Base-by-base conservation (phyloP, 2,888 invertebrate species). In the Melieria crassipennis region DNA sequence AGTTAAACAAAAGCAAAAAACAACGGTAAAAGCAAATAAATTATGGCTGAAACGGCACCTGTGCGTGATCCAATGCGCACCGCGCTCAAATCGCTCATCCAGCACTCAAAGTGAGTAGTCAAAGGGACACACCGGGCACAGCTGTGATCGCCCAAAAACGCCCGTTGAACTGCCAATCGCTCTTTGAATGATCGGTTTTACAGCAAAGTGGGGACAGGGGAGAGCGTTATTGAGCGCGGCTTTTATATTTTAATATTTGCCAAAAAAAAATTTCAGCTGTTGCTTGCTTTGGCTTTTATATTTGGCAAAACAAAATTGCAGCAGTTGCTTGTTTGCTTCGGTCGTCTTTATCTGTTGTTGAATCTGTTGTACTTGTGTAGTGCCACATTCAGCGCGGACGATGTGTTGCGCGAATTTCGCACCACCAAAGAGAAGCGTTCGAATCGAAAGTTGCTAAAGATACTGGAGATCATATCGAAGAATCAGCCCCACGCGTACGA, bases 361-460 rank as follows among this genome's bases (percentile, higher is more conserved):
- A 52, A 46, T 58, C 7, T 61, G 43, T 72, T 70, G 70, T 68
- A 72, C 72, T 56, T 66, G 52, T 78, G 7, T 69, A 87, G 86
- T 69, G 78, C 84, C 9, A 77, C 77, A 30, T 82, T 82, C 56
- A 80, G 82, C 7, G 76, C 82, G 4, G 86, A 86, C 10, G 79
- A 78, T 67, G 83, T 86, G 13, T 58, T 86, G 5, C 77, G 81
- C 1, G 83, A 84, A 52, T 86, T 86, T 76, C 82, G 82, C 1
- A 78, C 79, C 56, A 82, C 84, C 4, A 80, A 77, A 64, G 82
- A 83, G 11, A 82, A 80, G 57, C 81, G 80, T 4, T 78, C 83
- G 13, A 79, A 80, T 56, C 71, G 73, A 6, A 81, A 85, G 72
- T 80, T 86, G 4, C 55, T 87, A 4, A 76, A 79, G 42, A 77